Conservation (phyloP, 2,113 vertebrate species). For the Cynopterus brachyotis region DNA sequence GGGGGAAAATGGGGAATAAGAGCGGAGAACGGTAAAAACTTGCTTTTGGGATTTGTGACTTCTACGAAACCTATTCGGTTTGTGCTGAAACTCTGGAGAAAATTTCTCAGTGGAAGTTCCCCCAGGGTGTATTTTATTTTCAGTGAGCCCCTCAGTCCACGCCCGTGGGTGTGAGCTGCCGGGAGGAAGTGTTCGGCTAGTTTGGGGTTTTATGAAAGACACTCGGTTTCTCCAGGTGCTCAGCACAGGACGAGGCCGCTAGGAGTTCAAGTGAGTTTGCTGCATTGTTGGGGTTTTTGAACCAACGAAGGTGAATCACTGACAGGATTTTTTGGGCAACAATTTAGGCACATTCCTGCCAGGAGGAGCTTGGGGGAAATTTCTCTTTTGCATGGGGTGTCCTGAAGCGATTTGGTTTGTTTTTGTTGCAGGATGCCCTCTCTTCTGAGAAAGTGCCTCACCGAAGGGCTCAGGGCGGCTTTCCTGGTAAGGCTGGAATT, state of each 20-base stretch:
- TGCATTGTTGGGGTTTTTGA: neutral
- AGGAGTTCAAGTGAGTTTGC: neutral
- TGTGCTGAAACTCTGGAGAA: neutral
- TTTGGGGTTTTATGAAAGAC: neutral
- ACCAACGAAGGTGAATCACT: neutral
- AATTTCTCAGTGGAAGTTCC: neutral
- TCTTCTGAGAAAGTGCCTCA: neutral
- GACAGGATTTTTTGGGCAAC: neutral
- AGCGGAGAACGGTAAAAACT: neutral
- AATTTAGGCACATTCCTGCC: neutral
- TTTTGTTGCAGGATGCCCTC: neutral
- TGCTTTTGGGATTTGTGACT: neutral
- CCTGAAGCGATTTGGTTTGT: neutral
- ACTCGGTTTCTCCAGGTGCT: neutral
- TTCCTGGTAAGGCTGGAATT: neutral
- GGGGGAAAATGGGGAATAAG: neutral
- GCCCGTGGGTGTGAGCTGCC: neutral
- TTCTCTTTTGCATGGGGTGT: neutral
- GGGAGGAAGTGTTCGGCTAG: neutral
- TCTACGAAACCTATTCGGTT: constrained; percentile 6
- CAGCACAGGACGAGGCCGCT: neutral
- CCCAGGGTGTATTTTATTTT: neutral
- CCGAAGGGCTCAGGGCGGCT: neutral
- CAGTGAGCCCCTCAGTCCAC: neutral
- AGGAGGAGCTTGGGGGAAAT: neutral